Evolutionary conservation across 2,797 vertebrate genomes (phyloP).

Genomic region (Siniperca obscura): DNA sequence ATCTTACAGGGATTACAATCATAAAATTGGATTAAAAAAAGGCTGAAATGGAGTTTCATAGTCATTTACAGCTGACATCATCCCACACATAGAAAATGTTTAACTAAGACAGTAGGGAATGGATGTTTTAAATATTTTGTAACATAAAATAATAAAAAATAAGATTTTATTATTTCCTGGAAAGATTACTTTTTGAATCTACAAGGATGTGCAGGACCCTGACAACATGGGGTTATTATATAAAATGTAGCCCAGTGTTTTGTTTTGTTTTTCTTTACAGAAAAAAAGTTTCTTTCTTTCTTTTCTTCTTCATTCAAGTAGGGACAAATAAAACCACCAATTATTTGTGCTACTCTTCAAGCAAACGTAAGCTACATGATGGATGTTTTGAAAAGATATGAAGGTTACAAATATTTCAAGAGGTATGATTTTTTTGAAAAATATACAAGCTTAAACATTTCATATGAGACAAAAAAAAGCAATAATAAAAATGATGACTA

Average conservation of each 20-base stretch:
- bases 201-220: slow-evolving; percentile 63
- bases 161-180: slow-evolving; percentile 34
- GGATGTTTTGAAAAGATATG: slow-evolving; percentile 74
- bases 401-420: slow-evolving; percentile 76
- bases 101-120: slow-evolving; percentile 37
- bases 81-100: slow-evolving; percentile 40
- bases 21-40: slow-evolving; percentile 56
- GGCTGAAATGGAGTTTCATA: slow-evolving; percentile 40
- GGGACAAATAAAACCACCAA: slow-evolving; percentile 67
- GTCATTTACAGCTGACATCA: slow-evolving; percentile 63
- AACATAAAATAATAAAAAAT: slow-evolving; percentile 47
- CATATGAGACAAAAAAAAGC: slow-evolving; percentile 59
- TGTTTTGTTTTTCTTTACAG: slow-evolving; percentile 40
- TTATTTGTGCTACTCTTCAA: slow-evolving; percentile 74
- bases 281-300: slow-evolving; percentile 49
- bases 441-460: slow-evolving; percentile 71
- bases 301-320: slow-evolving; percentile 73
- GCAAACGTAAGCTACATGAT: slow-evolving; percentile 75
- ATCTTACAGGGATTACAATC: slow-evolving; percentile 54
- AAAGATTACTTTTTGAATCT: slow-evolving; percentile 51
- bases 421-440: slow-evolving; percentile 80
- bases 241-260: slow-evolving; percentile 76
- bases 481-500: slow-evolving; percentile 72
- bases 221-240: slow-evolving; percentile 61
- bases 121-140: slow-evolving; percentile 47